phyloP scores from a whole-genome alignment of 2,888 invertebrate species.

The Julus scandinavius region DNA sequence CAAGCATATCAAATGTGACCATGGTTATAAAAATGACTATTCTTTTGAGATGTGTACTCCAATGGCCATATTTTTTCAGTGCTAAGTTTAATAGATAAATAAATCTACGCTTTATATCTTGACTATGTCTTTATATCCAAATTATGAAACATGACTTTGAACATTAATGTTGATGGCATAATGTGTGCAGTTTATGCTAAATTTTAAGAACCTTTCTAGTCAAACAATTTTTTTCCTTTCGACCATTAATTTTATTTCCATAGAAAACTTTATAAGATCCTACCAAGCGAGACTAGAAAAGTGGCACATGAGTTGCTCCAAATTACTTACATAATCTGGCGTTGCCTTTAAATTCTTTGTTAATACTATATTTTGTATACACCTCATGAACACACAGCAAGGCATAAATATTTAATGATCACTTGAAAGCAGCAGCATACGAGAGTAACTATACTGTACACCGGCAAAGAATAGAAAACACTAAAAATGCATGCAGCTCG shows the following conservation, averaged over 20 bases:
- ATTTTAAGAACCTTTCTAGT: neutral
- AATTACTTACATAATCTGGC: neutral
- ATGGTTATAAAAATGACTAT: too few relatives aligned
- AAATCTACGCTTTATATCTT: neutral
- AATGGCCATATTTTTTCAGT: neutral
- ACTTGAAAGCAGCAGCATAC: neutral
- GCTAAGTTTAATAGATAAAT: neutral
- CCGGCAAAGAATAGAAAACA: neutral
- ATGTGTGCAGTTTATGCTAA: neutral
- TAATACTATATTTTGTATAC: neutral
- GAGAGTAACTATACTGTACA: neutral
- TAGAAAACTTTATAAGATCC: neutral
- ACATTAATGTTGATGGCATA: neutral
- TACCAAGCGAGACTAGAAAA: neutral
- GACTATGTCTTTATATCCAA: neutral
- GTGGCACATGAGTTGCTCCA: neutral
- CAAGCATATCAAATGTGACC: too few relatives aligned
- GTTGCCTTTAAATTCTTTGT: neutral
- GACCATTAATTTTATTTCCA: constrained; percentile 29
- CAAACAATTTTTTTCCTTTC: neutral
- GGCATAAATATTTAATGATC: neutral
- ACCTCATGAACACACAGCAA: neutral
- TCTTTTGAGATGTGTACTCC: neutral
- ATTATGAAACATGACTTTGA: constrained; percentile 10
- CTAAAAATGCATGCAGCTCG: neutral